Conservation (phyloP, 2,888 invertebrate genomes). For the Monoplex corrugatus region DNA sequence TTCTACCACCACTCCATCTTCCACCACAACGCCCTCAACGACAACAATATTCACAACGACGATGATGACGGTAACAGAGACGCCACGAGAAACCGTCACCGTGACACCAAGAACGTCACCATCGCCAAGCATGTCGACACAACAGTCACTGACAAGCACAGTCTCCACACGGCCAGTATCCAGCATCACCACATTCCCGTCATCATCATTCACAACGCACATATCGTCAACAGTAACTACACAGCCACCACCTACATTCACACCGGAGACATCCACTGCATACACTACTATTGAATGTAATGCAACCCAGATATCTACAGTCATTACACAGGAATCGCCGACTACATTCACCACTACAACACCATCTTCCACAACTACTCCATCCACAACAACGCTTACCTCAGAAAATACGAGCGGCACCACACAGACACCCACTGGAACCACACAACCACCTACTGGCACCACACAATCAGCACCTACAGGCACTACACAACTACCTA, state of each 20-base stretch:
- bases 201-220: no score
- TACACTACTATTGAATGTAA: no score
- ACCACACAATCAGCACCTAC: no score
- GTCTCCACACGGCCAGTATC: not conserved
- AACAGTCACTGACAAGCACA: no score
- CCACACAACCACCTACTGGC: not conserved
- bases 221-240: no score
- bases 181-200: not conserved
- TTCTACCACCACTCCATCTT: not conserved
- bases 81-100: not conserved
- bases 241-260: no score
- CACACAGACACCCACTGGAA: not conserved
- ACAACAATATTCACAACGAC: not conserved
- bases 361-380: not conserved
- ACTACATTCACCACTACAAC: no score
- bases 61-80: no score
- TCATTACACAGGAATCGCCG: no score
- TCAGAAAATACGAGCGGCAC: not conserved
- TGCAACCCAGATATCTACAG: no score
- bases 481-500: no score
- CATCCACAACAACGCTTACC: not conserved
- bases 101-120: not conserved
- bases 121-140: not conserved
- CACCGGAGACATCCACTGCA: no score
- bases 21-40: not conserved